Evolutionary conservation across 2,888 invertebrate genomes (phyloP).

Genomic region (Mimas tiliae): DNA sequence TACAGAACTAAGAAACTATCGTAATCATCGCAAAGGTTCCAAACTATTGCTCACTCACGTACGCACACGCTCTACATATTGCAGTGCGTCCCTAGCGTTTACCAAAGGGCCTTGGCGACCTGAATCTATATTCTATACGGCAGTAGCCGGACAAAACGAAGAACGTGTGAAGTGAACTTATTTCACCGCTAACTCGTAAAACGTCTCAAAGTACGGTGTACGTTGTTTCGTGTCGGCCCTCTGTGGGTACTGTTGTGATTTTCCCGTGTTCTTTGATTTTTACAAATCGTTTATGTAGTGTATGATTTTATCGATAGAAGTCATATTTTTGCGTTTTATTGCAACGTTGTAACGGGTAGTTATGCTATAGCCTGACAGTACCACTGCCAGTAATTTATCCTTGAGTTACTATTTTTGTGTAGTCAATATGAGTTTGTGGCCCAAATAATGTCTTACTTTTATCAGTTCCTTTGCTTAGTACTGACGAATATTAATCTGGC

Average conservation of each 20-base stretch:
- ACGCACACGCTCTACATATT: conserved; percentile 18
- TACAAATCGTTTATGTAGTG: conserved; percentile 9
- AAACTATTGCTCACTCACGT: conserved; percentile 4
- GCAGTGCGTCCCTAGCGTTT: conserved; percentile 27
- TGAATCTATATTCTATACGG: conserved; percentile 32
- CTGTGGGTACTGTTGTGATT: conserved; percentile 10
- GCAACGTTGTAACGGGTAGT: background rate
- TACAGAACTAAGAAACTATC: background rate
- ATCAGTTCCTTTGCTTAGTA: too few relatives aligned
- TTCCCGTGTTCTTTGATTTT: conserved; percentile 12
- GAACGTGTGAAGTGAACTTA: conserved; percentile 57
- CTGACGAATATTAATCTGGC: too few relatives aligned
- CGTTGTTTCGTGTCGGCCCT: conserved; percentile 35
- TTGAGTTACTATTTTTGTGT: too few relatives aligned
- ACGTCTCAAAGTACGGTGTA: conserved; percentile 43
- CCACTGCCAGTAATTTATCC: too few relatives aligned
- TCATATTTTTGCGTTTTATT: background rate
- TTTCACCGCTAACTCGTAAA: conserved; percentile 56
- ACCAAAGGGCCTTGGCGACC: conserved; percentile 37
- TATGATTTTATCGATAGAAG: background rate
- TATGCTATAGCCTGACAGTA: background rate
- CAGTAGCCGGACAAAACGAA: conserved; percentile 47
- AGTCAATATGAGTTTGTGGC: too few relatives aligned
- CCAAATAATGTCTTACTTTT: too few relatives aligned
- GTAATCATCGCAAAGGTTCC: background rate